These are phyloP conservation scores for Hesperophylax magnus DNA, from an alignment of 1,140 invertebrate genomes.

Conservation along the genomic window DNA sequence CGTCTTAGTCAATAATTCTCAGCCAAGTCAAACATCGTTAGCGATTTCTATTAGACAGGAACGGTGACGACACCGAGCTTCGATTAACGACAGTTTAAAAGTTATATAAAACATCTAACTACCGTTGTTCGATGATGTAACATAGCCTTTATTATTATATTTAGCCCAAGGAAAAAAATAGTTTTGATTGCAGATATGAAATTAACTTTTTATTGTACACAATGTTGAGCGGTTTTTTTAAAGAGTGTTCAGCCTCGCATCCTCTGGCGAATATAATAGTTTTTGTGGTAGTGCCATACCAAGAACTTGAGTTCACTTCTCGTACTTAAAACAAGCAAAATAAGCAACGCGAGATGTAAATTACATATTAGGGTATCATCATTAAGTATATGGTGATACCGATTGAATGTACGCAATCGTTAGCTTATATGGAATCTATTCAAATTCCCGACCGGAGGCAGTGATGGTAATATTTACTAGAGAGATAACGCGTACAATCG, in stretches of 20 bases:
- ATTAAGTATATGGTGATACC: background rate
- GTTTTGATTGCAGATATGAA: too few species aligned
- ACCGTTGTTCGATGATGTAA: background rate
- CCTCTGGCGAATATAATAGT: too few species aligned
- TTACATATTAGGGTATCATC: background rate
- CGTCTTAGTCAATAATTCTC: background rate
- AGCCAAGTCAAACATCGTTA: background rate
- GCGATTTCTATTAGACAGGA: background rate
- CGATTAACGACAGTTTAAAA: background rate
- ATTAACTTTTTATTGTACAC: too few species aligned
- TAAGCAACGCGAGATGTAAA: background rate
- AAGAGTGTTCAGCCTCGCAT: too few species aligned
- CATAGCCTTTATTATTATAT: background rate
- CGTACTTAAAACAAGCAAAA: background rate
- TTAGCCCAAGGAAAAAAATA: background rate
- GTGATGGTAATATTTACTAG: constrained; percentile 7
- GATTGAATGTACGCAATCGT: too few species aligned
- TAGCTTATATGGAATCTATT: background rate
- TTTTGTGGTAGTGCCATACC: too few species aligned
- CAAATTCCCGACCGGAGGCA: constrained; percentile 16
- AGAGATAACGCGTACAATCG: background rate
- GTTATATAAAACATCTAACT: background rate
- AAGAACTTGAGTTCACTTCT: background rate
- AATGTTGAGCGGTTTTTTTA: too few species aligned
- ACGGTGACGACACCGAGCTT: background rate